Base-by-base conservation (phyloP, 1,140 invertebrate species). In the Ceratoteleas bidentatus region DNA sequence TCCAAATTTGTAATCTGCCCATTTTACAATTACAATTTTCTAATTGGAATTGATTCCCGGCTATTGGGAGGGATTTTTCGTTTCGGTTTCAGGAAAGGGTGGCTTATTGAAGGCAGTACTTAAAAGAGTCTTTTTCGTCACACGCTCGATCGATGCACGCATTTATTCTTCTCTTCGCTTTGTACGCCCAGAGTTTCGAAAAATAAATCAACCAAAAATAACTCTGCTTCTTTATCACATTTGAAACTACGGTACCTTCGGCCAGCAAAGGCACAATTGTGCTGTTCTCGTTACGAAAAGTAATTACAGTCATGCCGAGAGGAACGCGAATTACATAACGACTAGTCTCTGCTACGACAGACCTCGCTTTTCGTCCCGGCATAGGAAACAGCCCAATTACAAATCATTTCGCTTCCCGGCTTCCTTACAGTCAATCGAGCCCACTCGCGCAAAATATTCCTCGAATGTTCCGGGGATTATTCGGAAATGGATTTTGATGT, bases 241-340 rank as follows among this genome's bases (percentile, higher is more conserved):
- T 62, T 16, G 13, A 72, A 65, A 58, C 16, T 16, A 58, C 62
- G n/a, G 49, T 57, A 57, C 77, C 77, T 68, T 79, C 66, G 76
- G 6, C 76, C 68, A 79, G 76, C 76, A 79, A 79, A 79, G 76
- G 76, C 2, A 47, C 24, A 50, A 58, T 81, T 82, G 53, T 72
- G 66, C 79, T 73, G 45, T 77, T 82, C 45, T 40, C 47, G 9
- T 53, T 61, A 65, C 49, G 40, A 65, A 82, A 75, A 64, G 72
- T 79, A 81, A 75, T 79, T 64, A 65, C 61, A 74, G 56, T 45
- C 47, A 73, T 45, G 38, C 52, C 64, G 64, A 69, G 57, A 69
- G 57, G 60, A 80, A 78, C 54, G 10, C 24, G 4, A 58, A 57
- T 16, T 34, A 57, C 45, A 36, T 24, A 32, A 40, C 6, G 5